Percentiles rank a stretch among this genome's conserved stretches.
Conservation (phyloP, 2,888 invertebrate species). For the Epinotia nisella region DNA sequence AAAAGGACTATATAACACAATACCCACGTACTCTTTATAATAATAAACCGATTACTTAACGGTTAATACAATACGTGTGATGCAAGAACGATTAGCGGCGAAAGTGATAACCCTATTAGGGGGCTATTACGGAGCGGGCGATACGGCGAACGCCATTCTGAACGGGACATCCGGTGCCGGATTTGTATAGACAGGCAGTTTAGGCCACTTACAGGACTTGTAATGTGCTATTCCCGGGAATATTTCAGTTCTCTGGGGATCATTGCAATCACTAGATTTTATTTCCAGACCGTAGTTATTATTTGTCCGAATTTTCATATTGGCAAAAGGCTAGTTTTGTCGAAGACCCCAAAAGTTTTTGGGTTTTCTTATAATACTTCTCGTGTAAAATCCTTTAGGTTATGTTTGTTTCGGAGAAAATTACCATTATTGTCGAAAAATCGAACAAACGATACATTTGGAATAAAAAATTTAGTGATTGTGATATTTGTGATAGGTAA, state of each 20-base stretch:
- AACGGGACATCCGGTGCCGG: neutral
- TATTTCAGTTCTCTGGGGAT: neutral
- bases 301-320: too few relatives aligned
- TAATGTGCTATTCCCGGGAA: neutral
- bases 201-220: neutral
- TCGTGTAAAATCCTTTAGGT: too few relatives aligned
- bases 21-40: constrained; percentile 17
- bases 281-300: too few relatives aligned
- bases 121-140: constrained; percentile 54
- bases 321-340: too few relatives aligned
- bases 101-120: constrained; percentile 66
- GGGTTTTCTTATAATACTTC: too few relatives aligned
- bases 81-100: constrained; percentile 59
- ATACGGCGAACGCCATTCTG: neutral
- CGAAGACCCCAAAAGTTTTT: too few relatives aligned
- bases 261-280: too few relatives aligned
- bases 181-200: neutral
- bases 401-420: too few relatives aligned
- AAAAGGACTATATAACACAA: neutral
- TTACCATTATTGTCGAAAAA: too few relatives aligned
- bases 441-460: too few relatives aligned
- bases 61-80: constrained; percentile 27
- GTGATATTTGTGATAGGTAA: too few relatives aligned
- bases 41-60: constrained; percentile 41
- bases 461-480: too few relatives aligned